These are phyloP conservation scores for Epinephelus awoara DNA, from an alignment of 2,797 vertebrate species.

Conservation along the genomic window DNA sequence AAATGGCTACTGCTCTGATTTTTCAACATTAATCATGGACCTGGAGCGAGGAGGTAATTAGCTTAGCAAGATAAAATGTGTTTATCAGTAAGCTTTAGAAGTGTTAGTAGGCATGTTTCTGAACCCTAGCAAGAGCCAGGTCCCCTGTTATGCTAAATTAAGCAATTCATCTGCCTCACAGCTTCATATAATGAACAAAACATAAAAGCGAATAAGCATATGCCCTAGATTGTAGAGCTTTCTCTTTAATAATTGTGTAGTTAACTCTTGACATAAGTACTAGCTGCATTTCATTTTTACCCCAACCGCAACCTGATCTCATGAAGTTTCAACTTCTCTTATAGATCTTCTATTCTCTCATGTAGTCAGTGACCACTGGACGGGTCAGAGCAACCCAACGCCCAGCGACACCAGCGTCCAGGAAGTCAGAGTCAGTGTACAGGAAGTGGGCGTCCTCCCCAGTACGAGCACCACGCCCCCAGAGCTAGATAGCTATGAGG, in stretches of 20 bases:
- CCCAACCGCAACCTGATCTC: slow-evolving; percentile 65
- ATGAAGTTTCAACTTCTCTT: slow-evolving; percentile 85
- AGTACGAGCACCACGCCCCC: slow-evolving; percentile 74
- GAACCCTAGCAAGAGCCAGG: background rate
- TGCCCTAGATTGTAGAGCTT: background rate
- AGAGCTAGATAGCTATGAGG: slow-evolving; percentile 58
- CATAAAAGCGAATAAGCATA: background rate
- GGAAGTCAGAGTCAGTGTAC: slow-evolving; percentile 83
- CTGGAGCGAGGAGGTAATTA: background rate
- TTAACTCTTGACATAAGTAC: background rate
- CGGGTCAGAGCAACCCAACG: slow-evolving; percentile 81
- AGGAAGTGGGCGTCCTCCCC: slow-evolving; percentile 83
- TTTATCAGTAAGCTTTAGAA: background rate
- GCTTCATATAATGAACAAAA: background rate
- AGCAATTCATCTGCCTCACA: background rate
- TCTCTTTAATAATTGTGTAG: background rate
- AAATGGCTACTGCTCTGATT: background rate
- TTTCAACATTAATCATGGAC: background rate
- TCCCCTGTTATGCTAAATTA: background rate
- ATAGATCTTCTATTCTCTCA: slow-evolving; percentile 88
- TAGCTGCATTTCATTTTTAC: slow-evolving; percentile 16
- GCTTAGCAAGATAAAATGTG: background rate
- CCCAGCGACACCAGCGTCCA: slow-evolving; percentile 75
- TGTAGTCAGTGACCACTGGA: slow-evolving; percentile 91
- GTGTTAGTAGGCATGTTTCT: background rate